A percentile compares a stretch with the other conserved stretches of the same genome.
Conservation (phyloP, 2,113 vertebrate species). For the Copsychus sechellarum region DNA sequence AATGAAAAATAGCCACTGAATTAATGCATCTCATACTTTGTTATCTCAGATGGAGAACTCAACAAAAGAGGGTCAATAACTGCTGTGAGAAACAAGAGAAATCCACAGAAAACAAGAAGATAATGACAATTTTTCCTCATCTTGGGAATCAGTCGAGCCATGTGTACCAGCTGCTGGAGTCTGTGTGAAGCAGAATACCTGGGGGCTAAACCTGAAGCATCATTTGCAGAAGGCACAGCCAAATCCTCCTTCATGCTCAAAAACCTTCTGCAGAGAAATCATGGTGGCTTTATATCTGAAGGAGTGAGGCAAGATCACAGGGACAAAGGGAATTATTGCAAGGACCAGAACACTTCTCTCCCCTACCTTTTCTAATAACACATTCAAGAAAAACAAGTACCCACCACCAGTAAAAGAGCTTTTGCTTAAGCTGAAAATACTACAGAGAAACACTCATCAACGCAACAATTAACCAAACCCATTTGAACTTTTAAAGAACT, state of each 20-base stretch:
- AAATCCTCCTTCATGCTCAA: not conserved
- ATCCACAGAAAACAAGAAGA: not conserved
- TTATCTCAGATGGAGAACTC: not conserved
- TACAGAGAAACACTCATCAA: not conserved
- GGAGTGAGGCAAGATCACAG: not conserved
- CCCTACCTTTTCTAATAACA: not conserved
- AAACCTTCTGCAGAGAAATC: not conserved
- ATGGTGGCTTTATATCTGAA: rapidly evolving
- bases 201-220: not conserved
- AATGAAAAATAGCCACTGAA: not conserved
- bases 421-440: not conserved
- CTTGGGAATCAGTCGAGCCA: not conserved
- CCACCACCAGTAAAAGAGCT: not conserved
- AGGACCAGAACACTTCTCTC: not conserved
- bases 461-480: not conserved
- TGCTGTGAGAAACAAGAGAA: not conserved
- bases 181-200: rapidly evolving
- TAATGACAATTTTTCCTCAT: not conserved
- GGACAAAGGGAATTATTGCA: not conserved
- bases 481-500: not conserved
- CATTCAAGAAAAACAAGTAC: not conserved
- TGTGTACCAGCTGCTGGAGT: not conserved
- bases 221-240: not conserved
- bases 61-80: not conserved
- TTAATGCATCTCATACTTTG: not conserved